phyloP scores from a whole-genome alignment of 2,888 invertebrate species.

The Linnaemya vulpina region DNA sequence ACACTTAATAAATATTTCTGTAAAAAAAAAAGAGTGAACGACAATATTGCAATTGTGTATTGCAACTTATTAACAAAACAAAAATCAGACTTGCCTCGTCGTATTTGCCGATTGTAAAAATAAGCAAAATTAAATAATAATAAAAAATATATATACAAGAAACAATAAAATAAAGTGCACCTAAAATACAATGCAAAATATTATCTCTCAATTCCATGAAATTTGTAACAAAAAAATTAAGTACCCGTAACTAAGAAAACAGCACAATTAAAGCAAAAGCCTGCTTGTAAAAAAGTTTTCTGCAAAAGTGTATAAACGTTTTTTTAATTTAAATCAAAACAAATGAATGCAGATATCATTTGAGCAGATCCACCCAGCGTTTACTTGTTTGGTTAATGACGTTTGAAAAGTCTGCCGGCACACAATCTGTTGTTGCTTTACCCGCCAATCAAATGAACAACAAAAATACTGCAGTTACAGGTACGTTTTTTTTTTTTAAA shows the following conservation, averaged over 20 bases:
- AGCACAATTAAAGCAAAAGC: not conserved
- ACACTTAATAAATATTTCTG: constrained; percentile 5
- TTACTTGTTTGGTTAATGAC: constrained; percentile 51
- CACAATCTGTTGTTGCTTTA: constrained; percentile 42
- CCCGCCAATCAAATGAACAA: constrained; percentile 59
- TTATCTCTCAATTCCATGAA: not conserved
- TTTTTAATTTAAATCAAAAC: not conserved
- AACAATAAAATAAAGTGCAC: not conserved
- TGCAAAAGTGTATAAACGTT: not conserved
- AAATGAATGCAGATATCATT: constrained; percentile 34
- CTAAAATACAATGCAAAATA: not conserved
- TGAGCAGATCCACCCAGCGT: constrained; percentile 36
- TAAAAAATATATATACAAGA: not conserved
- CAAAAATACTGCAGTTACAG: constrained; percentile 48
- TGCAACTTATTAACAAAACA: constrained; percentile 2
- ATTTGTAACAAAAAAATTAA: constrained; percentile 17
- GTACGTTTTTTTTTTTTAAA: constrained; percentile 43
- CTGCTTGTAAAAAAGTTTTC: not conserved
- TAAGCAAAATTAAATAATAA: not conserved
- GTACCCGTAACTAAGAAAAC: not conserved
- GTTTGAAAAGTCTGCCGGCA: constrained; percentile 41
- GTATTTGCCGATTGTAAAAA: not conserved
- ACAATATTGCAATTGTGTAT: constrained; percentile 16
- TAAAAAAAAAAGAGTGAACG: not conserved
- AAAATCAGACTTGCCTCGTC: constrained; percentile 12